Evolutionary conservation across 2,113 vertebrate genomes (phyloP), one percentile per base, ranked within the genome.

Genomic region (Phyllostomus discolor): DNA sequence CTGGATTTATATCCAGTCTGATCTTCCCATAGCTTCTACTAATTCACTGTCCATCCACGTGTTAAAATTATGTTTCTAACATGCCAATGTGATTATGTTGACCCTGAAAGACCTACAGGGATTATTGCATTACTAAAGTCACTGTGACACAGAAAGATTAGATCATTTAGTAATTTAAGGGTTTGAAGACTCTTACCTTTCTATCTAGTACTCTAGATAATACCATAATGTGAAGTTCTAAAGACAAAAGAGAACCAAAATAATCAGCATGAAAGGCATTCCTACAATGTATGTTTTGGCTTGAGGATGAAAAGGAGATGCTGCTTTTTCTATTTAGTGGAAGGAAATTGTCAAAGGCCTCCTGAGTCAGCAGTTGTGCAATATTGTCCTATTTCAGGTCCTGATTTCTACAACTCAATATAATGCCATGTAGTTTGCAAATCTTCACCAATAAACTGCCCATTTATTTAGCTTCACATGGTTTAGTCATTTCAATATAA

Each of bases 291-390:
- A 10, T 57, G 46, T 50, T 91, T 90, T 83, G 12, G 52, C 54
- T 66, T 81, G 88, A 72, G 78, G 62, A n/a, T 76, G 54, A 87
- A 93, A 96, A 91, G 2, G 54, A 62, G 76, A 43, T 69, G 70
- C 46, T 81, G 35, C 43, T 43, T 94, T 62, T 92, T 64, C 78
- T 92, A 20, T 79, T 88, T 82, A 72, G 82, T 80, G 43, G 78
- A 82, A 93, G 89, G 69, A 94, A 90, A 41, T 64, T 81, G 66
- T 75, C 70, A 59, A 94, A 26, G 43, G 43, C 33, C 22, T 88
- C n/a, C 46, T 95, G 83, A 95, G 31, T 97, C 91, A 97, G 82
- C 82, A 93, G 0, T 91, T 96, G 89, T 80, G 89, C 50, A 96
- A 83, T 70, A 24, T 7, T 83, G 38, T 87, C 70, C 62, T 91